These are phyloP conservation scores for Apodemia mormo DNA, from an alignment of 2,888 invertebrate species.

Conservation along the genomic window DNA sequence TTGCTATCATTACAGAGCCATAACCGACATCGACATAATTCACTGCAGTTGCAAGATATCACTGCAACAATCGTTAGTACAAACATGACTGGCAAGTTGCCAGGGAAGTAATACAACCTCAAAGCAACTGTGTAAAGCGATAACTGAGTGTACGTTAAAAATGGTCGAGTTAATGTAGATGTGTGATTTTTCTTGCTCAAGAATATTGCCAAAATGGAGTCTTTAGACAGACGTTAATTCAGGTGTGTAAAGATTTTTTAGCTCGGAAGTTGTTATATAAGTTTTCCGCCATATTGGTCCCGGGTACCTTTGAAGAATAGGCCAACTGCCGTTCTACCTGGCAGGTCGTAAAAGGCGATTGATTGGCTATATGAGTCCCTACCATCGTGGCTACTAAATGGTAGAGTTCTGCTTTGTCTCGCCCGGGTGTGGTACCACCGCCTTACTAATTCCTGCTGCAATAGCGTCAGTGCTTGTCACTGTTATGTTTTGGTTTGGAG, in stretches of 20 bases:
- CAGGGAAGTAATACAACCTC: constrained; percentile 36
- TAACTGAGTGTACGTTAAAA: constrained; percentile 37
- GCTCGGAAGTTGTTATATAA: too few relatives aligned
- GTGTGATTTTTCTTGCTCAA: constrained; percentile 20
- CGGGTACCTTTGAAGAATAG: too few relatives aligned
- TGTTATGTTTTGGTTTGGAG: too few relatives aligned
- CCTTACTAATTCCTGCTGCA: too few relatives aligned
- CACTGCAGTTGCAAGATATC: constrained; percentile 35
- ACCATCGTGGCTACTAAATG: too few relatives aligned
- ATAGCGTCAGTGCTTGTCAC: too few relatives aligned
- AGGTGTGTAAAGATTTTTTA: not conserved
- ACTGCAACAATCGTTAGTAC: constrained; percentile 36
- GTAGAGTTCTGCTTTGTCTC: too few relatives aligned
- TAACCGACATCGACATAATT: constrained; percentile 28
- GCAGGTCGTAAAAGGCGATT: too few relatives aligned
- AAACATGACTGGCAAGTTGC: constrained; percentile 39
- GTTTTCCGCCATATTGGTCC: too few relatives aligned
- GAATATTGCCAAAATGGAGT: constrained; percentile 16
- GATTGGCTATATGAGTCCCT: too few relatives aligned
- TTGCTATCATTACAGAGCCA: constrained; percentile 29
- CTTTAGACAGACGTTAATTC: not conserved
- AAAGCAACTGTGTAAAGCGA: constrained; percentile 37
- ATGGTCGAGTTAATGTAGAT: constrained; percentile 29
- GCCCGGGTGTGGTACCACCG: too few relatives aligned
- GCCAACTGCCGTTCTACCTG: too few relatives aligned